Percentiles rank a stretch among this genome's conserved stretches.
phyloP scores from a whole-genome alignment of 2,113 vertebrate genomes.

The Mirza zaza region DNA sequence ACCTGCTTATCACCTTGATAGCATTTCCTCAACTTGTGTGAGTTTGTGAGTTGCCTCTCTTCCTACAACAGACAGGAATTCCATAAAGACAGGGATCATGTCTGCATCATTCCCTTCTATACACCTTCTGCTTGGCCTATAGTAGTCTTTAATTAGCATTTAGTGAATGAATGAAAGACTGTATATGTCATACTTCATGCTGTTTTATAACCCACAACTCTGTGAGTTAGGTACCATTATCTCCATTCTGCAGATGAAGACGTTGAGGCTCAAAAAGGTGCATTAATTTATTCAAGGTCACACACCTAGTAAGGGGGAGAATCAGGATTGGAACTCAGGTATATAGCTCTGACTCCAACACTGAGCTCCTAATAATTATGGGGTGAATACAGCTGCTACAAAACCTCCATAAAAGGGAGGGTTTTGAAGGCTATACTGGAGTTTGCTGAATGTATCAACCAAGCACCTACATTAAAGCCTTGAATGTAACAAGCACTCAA shows the following conservation, averaged over 20 bases:
- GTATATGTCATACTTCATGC: not conserved
- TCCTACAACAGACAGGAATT: not conserved
- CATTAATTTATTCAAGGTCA: not conserved
- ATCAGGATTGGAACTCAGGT: not conserved
- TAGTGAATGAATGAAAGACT: not conserved
- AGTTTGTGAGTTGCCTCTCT: not conserved
- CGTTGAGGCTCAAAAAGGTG: not conserved
- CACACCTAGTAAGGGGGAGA: not conserved
- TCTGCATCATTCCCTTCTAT: not conserved
- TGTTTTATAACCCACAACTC: not conserved
- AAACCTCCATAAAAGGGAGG: not conserved
- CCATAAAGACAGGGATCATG: not conserved
- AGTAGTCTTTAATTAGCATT: not conserved
- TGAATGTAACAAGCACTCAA: not conserved
- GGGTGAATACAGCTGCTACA: not conserved
- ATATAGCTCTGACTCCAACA: not conserved
- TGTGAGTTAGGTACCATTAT: not conserved
- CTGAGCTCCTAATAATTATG: not conserved
- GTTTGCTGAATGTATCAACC: not conserved
- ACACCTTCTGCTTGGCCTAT: not conserved
- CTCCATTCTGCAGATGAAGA: not conserved
- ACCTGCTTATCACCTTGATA: not conserved
- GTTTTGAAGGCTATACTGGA: not conserved
- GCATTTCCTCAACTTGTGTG: not conserved
- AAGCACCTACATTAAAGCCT: not conserved